These are phyloP conservation scores for Oeneis ivallda DNA, from an alignment of 2,888 invertebrate species.

Conservation along the genomic window DNA sequence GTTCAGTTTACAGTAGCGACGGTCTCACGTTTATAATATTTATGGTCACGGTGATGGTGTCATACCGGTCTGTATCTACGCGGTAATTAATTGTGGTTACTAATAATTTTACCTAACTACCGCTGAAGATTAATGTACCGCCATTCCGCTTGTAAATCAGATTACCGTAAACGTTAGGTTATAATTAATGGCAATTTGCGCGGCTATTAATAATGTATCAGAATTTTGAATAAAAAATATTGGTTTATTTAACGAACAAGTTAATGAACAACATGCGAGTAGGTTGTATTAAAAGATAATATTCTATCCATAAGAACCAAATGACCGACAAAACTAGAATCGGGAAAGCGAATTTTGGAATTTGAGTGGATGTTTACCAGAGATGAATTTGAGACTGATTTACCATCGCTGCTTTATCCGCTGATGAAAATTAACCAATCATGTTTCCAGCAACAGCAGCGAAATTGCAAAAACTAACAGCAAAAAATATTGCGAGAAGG, in stretches of 20 bases:
- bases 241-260: not conserved
- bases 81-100: constrained; percentile 63
- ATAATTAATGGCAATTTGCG: constrained; percentile 35
- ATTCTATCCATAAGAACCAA: not conserved
- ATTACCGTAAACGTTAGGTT: constrained; percentile 41
- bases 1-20: constrained; percentile 46
- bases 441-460: too few relatives aligned
- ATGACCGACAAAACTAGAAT: not conserved
- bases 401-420: too few relatives aligned
- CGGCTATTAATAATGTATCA: constrained; percentile 17
- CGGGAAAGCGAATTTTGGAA: not conserved
- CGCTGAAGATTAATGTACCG: constrained; percentile 40
- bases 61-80: constrained; percentile 49
- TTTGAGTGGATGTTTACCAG: not conserved
- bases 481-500: too few relatives aligned
- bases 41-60: constrained; percentile 50
- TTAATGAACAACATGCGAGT: too few relatives aligned
- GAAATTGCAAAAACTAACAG: too few relatives aligned
- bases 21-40: constrained; percentile 57
- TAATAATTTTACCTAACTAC: constrained; percentile 48
- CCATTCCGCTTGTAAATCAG: constrained; percentile 35
- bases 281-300: too few relatives aligned
- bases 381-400: too few relatives aligned
- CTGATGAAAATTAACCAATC: too few relatives aligned
- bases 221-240: constrained; percentile 4